phyloP scores from a whole-genome alignment of 2,888 invertebrate species.

The Acanthosoma haemorrhoidale region DNA sequence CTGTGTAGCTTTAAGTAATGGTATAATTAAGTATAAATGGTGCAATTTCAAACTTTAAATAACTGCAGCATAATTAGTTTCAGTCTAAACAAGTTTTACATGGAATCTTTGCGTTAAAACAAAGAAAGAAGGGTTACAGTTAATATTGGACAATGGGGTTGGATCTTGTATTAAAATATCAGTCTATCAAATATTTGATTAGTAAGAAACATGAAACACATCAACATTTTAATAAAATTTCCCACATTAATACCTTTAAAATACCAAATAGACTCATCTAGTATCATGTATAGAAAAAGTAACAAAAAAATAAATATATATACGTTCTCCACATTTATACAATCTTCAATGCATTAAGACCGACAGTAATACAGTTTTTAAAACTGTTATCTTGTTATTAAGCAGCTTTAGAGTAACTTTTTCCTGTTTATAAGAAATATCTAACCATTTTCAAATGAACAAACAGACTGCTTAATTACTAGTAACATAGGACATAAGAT shows the following conservation, averaged over 20 bases:
- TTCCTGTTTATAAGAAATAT: background rate
- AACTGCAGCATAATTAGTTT: no score
- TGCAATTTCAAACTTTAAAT: no score
- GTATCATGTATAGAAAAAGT: background rate
- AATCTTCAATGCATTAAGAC: background rate
- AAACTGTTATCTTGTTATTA: constrained; percentile 11
- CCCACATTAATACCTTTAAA: background rate
- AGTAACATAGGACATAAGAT: constrained; percentile 5
- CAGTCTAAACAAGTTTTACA: no score
- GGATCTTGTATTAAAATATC: background rate
- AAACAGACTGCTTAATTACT: constrained; percentile 17
- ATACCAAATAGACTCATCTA: background rate
- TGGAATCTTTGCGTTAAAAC: no score
- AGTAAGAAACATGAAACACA: background rate
- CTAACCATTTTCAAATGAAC: constrained; percentile 8
- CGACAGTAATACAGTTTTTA: constrained; percentile 21
- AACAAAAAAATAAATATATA: background rate
- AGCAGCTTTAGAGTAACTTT: background rate
- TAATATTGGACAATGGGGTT: background rate
- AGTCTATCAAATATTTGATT: background rate
- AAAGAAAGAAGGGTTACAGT: no score
- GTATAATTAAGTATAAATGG: no score
- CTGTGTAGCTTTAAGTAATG: no score
- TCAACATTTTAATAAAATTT: background rate
- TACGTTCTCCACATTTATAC: background rate